These are phyloP conservation scores for Sprattus sprattus DNA, from an alignment of 2,113 vertebrate genomes.

Conservation along the genomic window DNA sequence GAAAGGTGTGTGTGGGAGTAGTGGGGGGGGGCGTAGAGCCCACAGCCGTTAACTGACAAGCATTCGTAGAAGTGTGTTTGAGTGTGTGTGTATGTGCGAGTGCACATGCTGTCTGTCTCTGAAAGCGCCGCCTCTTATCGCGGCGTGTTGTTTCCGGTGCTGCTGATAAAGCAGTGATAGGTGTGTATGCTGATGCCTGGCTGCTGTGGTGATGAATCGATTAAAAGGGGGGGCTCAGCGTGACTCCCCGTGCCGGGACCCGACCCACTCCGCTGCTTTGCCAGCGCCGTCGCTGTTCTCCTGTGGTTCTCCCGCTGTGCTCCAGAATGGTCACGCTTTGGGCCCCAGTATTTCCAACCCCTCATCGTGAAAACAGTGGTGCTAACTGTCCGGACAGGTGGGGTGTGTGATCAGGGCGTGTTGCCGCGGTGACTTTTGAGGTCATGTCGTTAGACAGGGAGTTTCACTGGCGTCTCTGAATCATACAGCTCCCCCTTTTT, in stretches of 20 bases:
- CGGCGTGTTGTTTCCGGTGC: neutral
- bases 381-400: neutral
- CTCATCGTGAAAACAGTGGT: neutral
- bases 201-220: neutral
- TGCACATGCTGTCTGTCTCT: neutral
- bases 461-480: constrained; percentile 41
- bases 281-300: too few species aligned
- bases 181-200: neutral
- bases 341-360: neutral
- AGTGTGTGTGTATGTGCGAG: neutral
- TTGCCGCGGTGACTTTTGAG: constrained; percentile 24
- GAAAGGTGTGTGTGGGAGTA: neutral
- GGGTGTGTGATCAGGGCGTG: neutral
- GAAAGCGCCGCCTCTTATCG: neutral
- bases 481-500: constrained; percentile 33
- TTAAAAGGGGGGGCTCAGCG: neutral
- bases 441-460: constrained; percentile 24
- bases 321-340: neutral
- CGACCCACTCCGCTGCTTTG: too few species aligned
- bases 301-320: too few species aligned
- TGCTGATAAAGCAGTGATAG: neutral
- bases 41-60: constrained; percentile 10
- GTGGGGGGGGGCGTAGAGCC: neutral
- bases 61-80: neutral
- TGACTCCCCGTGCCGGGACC: too few species aligned